A percentile compares a stretch with the other conserved stretches of the same genome.
Evolutionary conservation across 2,888 invertebrate genomes (phyloP).

Genomic region (Entomobrya multifasciata): DNA sequence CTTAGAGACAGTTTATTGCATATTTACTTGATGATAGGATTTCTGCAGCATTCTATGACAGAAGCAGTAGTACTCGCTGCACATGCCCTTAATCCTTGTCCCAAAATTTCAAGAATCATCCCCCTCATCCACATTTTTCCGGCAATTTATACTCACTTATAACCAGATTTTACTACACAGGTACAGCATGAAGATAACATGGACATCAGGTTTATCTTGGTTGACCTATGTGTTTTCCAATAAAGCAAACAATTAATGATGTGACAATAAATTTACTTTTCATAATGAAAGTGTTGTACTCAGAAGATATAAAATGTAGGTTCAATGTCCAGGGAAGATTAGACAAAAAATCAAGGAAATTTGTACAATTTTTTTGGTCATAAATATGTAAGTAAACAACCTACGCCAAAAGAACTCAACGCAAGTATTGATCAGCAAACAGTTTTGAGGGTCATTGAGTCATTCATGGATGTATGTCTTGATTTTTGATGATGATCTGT

Average conservation of each 20-base stretch:
- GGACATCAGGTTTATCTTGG: not conserved
- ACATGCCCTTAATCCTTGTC: constrained; percentile 61
- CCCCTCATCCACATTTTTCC: constrained; percentile 70
- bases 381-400: too few relatives aligned
- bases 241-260: not conserved
- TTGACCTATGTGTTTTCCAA: not conserved
- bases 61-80: constrained; percentile 51
- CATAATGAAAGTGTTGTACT: not conserved
- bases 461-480: too few relatives aligned
- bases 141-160: constrained; percentile 25
- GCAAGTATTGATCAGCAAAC: not conserved
- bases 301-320: not conserved
- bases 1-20: not conserved
- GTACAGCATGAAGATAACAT: not conserved
- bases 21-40: constrained; percentile 55
- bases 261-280: not conserved
- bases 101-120: constrained; percentile 69
- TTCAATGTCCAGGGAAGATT: constrained; percentile 42
- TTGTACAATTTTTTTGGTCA: not conserved
- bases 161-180: not conserved
- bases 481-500: too few relatives aligned
- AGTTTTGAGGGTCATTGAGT: constrained; percentile 31
- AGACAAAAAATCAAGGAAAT: constrained; percentile 33
- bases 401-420: not conserved
- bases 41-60: constrained; percentile 53